Percentiles rank a stretch among this genome's conserved stretches.
These are phyloP conservation scores for Melanaphis sacchari DNA, from an alignment of 1,140 invertebrate species.

Conservation along the genomic window DNA sequence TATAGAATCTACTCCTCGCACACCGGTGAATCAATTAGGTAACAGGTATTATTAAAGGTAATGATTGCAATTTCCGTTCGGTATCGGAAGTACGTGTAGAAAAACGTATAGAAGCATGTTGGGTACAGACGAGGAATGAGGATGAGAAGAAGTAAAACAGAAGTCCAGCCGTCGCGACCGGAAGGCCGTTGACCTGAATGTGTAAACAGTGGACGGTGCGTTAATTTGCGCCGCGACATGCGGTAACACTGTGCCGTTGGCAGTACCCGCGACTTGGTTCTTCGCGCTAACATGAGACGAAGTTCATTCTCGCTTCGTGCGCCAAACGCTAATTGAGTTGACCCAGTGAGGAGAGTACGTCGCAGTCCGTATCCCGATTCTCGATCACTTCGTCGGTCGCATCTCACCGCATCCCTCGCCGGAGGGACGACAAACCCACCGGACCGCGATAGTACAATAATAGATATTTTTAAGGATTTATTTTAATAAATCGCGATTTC, in stretches of 20 bases:
- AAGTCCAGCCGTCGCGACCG: background rate
- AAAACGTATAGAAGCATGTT: background rate
- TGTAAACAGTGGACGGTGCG: background rate
- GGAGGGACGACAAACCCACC: background rate
- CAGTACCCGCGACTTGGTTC: slow-evolving; percentile 22
- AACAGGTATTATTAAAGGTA: background rate
- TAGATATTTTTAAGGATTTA: background rate
- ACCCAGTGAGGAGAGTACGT: slow-evolving; percentile 18
- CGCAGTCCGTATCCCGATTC: background rate
- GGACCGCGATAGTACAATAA: background rate
- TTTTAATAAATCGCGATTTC: slow-evolving; percentile 2
- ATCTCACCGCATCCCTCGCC: background rate
- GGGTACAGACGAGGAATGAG: background rate
- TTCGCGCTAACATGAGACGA: slow-evolving; percentile 32
- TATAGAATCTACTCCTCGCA: background rate
- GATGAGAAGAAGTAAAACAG: background rate
- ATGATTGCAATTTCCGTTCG: background rate
- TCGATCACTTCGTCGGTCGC: background rate
- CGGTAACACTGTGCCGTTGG: slow-evolving; percentile 37
- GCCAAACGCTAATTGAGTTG: slow-evolving; percentile 37
- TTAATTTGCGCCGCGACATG: background rate
- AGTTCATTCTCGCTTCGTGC: slow-evolving; percentile 51
- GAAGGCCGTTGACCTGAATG: slow-evolving; percentile 45
- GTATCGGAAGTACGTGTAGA: background rate
- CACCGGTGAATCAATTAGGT: background rate